These are phyloP conservation scores for Amblyopsis rosae DNA, from an alignment of 2,113 vertebrate species.

Conservation along the genomic window DNA sequence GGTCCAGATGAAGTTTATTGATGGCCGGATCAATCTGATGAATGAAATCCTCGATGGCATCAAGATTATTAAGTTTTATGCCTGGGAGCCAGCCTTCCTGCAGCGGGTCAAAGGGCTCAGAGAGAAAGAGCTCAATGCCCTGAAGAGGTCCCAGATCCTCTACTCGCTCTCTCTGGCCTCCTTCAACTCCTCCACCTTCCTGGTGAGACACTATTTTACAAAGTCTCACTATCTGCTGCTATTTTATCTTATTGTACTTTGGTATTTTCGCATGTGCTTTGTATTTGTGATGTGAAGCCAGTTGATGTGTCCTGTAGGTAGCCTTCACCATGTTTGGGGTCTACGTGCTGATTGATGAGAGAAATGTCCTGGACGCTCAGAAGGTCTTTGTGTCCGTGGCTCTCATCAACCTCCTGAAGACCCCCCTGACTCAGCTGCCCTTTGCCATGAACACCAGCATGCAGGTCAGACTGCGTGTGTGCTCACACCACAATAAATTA, in stretches of 20 bases:
- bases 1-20: constrained; percentile 90
- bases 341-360: constrained; percentile 82
- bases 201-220: constrained; percentile 72
- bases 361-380: constrained; percentile 87
- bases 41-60: constrained; percentile 84
- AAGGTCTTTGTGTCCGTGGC: constrained; percentile 95
- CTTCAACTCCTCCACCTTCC: constrained; percentile 92
- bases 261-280: constrained; percentile 65
- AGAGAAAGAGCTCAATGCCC: constrained; percentile 82
- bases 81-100: constrained; percentile 90
- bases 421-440: constrained; percentile 84
- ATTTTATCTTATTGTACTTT: constrained; percentile 27
- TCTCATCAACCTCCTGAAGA: constrained; percentile 89
- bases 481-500: constrained; percentile 7
- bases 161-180: constrained; percentile 90
- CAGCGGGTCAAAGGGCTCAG: constrained; percentile 79
- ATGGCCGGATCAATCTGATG: constrained; percentile 86
- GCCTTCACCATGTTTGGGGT: constrained; percentile 91
- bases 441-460: constrained; percentile 86
- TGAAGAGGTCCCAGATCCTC: constrained; percentile 88
- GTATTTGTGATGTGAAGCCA: background rate
- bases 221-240: too few species aligned
- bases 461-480: constrained; percentile 74
- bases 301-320: constrained; percentile 71
- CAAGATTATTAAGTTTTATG: constrained; percentile 88